Percentiles rank a stretch among this genome's conserved stretches.
phyloP scores from a whole-genome alignment of 2,113 vertebrate genomes.

The Ramphastos sulfuratus region DNA sequence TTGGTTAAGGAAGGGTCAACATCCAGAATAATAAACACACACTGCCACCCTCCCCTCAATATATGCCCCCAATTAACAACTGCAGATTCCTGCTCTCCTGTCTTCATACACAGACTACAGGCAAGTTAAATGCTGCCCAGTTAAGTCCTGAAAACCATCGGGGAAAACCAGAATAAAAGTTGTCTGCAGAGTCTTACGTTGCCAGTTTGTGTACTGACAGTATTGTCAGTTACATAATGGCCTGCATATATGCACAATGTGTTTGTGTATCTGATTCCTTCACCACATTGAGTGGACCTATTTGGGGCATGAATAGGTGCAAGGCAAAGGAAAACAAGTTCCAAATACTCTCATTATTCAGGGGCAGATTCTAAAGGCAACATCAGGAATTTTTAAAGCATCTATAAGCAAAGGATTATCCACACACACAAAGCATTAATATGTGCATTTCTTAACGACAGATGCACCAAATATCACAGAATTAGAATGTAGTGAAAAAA shows the following conservation, averaged over 20 bases:
- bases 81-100: neutral
- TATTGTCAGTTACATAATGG: neutral
- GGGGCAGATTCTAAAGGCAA: neutral
- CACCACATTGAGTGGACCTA: no score
- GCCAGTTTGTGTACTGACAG: no score
- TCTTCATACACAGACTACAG: neutral
- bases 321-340: neutral
- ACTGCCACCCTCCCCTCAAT: neutral
- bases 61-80: neutral
- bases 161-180: neutral
- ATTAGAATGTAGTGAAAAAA: neutral
- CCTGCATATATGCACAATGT: neutral
- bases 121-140: neutral
- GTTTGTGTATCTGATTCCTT: neutral
- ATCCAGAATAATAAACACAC: neutral
- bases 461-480: neutral
- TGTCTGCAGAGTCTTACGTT: neutral
- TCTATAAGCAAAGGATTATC: neutral
- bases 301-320: neutral
- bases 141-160: neutral
- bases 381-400: neutral
- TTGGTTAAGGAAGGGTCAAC: conserved; percentile 6
- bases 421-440: neutral
- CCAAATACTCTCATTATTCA: neutral
- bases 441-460: neutral